Percentiles rank a stretch among this genome's conserved stretches.
Evolutionary conservation across 2,888 invertebrate genomes (phyloP).

Genomic region (Troglohyphantes excavatus): DNA sequence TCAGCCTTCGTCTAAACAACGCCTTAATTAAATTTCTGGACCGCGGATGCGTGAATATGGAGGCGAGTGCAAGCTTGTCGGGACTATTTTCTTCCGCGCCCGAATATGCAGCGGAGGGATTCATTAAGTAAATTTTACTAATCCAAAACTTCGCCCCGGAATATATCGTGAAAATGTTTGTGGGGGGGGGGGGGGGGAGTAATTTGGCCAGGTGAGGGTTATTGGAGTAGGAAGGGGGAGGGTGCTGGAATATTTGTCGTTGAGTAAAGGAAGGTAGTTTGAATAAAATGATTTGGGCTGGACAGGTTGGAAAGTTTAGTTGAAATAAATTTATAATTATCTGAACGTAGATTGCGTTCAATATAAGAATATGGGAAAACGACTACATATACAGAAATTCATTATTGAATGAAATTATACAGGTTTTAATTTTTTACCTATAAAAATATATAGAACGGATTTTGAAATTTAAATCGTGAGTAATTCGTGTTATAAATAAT

Average conservation of each 20-base stretch:
- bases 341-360: too few relatives aligned
- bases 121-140: slow-evolving; percentile 45
- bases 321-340: too few relatives aligned
- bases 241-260: not conserved
- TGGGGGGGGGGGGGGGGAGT: too few relatives aligned
- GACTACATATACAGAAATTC: too few relatives aligned
- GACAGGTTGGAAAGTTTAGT: not conserved
- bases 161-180: slow-evolving; percentile 35
- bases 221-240: not conserved
- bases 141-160: slow-evolving; percentile 24
- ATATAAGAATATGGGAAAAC: too few relatives aligned
- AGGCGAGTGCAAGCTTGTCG: not conserved
- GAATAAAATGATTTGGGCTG: not conserved
- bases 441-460: too few relatives aligned
- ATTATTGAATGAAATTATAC: too few relatives aligned
- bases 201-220: slow-evolving; percentile 31
- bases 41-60: slow-evolving; percentile 1
- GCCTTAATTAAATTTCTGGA: slow-evolving; percentile 72
- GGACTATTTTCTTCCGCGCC: slow-evolving; percentile 44
- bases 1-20: slow-evolving; percentile 67
- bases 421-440: too few relatives aligned
- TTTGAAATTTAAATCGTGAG: too few relatives aligned
- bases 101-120: slow-evolving; percentile 21
- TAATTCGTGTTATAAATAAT: too few relatives aligned
- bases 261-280: not conserved